Evolutionary conservation across 2,888 invertebrate species (phyloP).

Genomic region (Resseliella maxima): DNA sequence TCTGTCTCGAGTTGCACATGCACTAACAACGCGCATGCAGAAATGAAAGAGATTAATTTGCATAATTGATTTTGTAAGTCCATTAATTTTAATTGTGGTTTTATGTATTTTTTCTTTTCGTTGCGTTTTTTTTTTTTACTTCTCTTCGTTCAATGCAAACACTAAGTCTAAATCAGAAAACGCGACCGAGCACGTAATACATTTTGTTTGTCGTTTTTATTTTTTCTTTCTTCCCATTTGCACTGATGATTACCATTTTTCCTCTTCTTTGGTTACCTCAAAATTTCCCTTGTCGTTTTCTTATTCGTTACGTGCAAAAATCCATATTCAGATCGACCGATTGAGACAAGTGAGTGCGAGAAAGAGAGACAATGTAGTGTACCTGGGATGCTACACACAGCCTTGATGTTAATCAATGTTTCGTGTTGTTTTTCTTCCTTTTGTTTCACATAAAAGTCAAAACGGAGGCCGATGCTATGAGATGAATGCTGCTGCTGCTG

Average conservation of each 20-base stretch:
- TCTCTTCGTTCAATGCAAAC: slow-evolving; percentile 22
- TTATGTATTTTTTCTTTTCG: slow-evolving; percentile 20
- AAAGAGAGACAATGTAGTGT: neutral
- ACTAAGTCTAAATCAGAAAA: slow-evolving; percentile 21
- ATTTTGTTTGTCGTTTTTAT: slow-evolving; percentile 36
- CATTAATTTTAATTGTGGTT: slow-evolving; percentile 55
- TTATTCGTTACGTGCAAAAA: slow-evolving; percentile 49
- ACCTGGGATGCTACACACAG: neutral
- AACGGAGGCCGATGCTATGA: neutral
- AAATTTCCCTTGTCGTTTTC: slow-evolving; percentile 31
- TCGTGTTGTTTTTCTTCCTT: slow-evolving; percentile 13
- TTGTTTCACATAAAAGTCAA: slow-evolving; percentile 20
- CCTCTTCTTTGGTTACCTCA: neutral
- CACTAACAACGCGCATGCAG: slow-evolving; percentile 40
- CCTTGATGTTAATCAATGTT: slow-evolving; percentile 43
- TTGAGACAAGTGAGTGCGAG: neutral
- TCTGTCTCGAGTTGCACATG: neutral
- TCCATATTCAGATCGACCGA: slow-evolving; percentile 43
- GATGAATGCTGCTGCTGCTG: neutral
- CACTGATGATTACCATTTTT: neutral
- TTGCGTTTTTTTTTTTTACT: too few relatives aligned
- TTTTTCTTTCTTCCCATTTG: neutral
- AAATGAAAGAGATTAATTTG: slow-evolving; percentile 45
- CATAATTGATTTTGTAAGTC: slow-evolving; percentile 55
- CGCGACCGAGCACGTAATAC: slow-evolving; percentile 11